phyloP scores from a whole-genome alignment of 2,113 vertebrate species.

The Catagonus wagneri region DNA sequence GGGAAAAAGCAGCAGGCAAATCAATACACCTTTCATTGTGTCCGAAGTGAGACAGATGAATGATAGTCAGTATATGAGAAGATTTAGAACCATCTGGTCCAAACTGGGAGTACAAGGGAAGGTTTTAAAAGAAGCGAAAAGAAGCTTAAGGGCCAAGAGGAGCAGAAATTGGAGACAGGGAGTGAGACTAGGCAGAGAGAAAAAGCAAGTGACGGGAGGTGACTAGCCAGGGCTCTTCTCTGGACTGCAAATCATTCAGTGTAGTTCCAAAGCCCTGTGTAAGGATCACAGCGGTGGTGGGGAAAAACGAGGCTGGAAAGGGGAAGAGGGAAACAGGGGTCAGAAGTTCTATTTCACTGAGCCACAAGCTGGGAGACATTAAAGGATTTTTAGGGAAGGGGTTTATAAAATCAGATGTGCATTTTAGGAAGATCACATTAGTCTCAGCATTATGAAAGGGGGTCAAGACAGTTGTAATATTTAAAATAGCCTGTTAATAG shows the following conservation, averaged over 20 bases:
- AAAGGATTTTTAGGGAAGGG: neutral
- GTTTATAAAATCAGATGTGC: neutral
- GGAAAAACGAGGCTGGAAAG: neutral
- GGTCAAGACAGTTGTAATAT: neutral
- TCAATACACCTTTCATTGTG: neutral
- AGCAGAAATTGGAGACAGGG: neutral
- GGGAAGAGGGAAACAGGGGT: neutral
- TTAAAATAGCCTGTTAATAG: neutral
- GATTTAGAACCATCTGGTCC: neutral
- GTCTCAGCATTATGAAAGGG: neutral
- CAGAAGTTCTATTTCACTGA: neutral
- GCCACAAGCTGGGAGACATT: neutral
- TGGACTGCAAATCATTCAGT: neutral
- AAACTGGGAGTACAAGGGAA: neutral
- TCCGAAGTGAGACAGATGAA: neutral
- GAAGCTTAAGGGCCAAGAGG: neutral
- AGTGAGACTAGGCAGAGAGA: neutral
- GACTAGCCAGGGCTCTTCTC: neutral
- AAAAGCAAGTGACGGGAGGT: neutral
- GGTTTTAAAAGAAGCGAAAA: neutral
- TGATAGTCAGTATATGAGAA: neutral
- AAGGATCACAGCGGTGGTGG: rapidly evolving
- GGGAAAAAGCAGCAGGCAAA: neutral
- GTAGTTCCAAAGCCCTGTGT: neutral
- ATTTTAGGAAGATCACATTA: slow-evolving; percentile 13